Base-by-base conservation (phyloP, 2,113 vertebrate species). In the Genyomyrus donnyi region DNA sequence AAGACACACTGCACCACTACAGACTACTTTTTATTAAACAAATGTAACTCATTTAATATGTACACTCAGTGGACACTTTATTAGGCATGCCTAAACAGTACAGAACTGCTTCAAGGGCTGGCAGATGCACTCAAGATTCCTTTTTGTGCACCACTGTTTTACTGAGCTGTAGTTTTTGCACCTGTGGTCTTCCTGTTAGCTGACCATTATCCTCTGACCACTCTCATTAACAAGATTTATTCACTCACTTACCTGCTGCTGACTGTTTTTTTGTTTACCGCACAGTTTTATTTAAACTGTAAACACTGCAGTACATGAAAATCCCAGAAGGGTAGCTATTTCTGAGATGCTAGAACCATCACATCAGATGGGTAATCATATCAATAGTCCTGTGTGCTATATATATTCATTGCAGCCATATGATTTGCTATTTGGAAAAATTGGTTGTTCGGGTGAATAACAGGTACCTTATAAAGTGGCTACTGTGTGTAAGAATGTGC, bases 1-100 rank as follows among this genome's bases (percentile, higher is more conserved):
- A 89, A 13, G 19, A 49, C 90, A 88, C 62, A 88, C 46, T 56
- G 58, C 53, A 90, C 45, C 77, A 45, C 21, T 8, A 85, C 42
- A 62, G 24, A n/a, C 21, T 21, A 42, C 56, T 31, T 45, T n/a
- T 19, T 13, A 66, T 49, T 49, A 31, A 50, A 66, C 15, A 42
- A 50, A 45, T 31, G 24, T 50, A 48, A 85, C 46, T 50, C 21
- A 49, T 46, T 3, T n/a, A 48, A 48, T 5, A 49, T 50, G 21
- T n/a, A 85, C 48, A 49, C 10, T 77, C 13, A 17, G 35, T 80
- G 74, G 35, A 35, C 35, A 80, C 74, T 80, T 77, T 31, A 77
- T 77, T 77, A 31, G 66, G 10, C 31, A 74, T 17, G 13, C 31
- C 27, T 4, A 70, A 27, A 31, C 27, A 74, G 31, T 17, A 74